Evolutionary conservation across 1,140 invertebrate species (phyloP).

Genomic region (Papilio polyxenes): DNA sequence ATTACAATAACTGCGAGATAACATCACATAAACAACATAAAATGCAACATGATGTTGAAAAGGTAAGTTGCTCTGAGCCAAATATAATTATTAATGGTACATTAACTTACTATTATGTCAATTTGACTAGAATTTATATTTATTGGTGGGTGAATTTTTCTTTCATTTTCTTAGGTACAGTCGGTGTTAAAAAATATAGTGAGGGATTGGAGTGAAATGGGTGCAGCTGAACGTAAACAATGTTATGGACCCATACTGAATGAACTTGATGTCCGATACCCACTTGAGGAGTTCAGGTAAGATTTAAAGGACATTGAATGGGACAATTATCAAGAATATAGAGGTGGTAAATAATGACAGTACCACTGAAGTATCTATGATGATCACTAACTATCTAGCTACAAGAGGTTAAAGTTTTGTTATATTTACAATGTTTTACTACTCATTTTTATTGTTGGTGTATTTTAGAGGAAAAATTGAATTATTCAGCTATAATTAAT

Average conservation of each 20-base stretch:
- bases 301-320: not conserved
- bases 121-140: too few relatives aligned
- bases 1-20: conserved; percentile 73
- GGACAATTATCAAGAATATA: too few relatives aligned
- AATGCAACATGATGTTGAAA: conserved; percentile 77
- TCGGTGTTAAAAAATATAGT: conserved; percentile 97
- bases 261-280: conserved; percentile 89
- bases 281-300: conserved; percentile 77
- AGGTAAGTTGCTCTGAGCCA: conserved; percentile 50
- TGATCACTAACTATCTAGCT: too few relatives aligned
- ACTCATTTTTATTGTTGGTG: too few relatives aligned
- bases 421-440: too few relatives aligned
- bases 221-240: conserved; percentile 89
- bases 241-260: conserved; percentile 96
- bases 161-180: conserved; percentile 83
- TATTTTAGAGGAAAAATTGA: too few relatives aligned
- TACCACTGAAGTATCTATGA: too few relatives aligned
- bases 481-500: too few relatives aligned
- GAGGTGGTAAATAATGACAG: too few relatives aligned
- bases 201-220: conserved; percentile 95
- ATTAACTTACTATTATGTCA: too few relatives aligned
- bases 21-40: conserved; percentile 70
- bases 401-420: too few relatives aligned
- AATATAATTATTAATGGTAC: not conserved
- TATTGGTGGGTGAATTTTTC: not conserved